These are phyloP conservation scores for Penaeus japonicus DNA, from an alignment of 1,140 invertebrate species.

Conservation along the genomic window DNA sequence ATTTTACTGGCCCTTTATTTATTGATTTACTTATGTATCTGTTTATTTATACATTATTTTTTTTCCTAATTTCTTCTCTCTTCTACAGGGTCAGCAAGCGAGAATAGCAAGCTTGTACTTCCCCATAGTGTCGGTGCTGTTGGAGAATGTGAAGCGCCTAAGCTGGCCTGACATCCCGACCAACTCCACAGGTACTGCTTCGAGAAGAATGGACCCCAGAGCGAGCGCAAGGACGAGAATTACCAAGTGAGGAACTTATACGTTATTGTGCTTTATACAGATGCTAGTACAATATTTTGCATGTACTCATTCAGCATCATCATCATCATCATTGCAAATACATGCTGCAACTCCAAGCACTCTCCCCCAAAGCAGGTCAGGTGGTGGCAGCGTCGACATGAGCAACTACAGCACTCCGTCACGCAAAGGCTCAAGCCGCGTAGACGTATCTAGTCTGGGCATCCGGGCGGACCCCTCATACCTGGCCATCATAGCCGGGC, in stretches of 20 bases:
- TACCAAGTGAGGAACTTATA: slow-evolving; percentile 25
- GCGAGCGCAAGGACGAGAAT: slow-evolving; percentile 52
- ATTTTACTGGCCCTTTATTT: too few species aligned
- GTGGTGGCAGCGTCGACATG: slow-evolving; percentile 47
- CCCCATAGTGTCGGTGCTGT: slow-evolving; percentile 85
- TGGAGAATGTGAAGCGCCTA: slow-evolving; percentile 80
- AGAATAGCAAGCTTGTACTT: slow-evolving; percentile 89
- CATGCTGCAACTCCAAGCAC: neutral
- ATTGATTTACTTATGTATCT: too few species aligned
- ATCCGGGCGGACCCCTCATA: slow-evolving; percentile 76
- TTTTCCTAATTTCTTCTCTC: slow-evolving; percentile 26
- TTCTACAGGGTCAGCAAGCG: slow-evolving; percentile 76
- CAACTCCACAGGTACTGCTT: neutral
- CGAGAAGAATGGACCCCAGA: slow-evolving; percentile 38
- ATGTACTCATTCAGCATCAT: neutral
- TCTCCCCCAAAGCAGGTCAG: slow-evolving; percentile 23
- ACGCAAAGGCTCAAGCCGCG: slow-evolving; percentile 42
- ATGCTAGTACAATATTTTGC: neutral
- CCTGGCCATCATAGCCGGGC: slow-evolving; percentile 80
- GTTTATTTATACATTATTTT: neutral
- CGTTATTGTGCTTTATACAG: neutral
- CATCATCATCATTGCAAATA: too few species aligned
- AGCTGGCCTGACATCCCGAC: slow-evolving; percentile 63
- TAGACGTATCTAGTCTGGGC: slow-evolving; percentile 37
- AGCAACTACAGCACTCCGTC: slow-evolving; percentile 46